Evolutionary conservation across 2,797 vertebrate genomes (phyloP).

Genomic region (Glyptemys insculpta): DNA sequence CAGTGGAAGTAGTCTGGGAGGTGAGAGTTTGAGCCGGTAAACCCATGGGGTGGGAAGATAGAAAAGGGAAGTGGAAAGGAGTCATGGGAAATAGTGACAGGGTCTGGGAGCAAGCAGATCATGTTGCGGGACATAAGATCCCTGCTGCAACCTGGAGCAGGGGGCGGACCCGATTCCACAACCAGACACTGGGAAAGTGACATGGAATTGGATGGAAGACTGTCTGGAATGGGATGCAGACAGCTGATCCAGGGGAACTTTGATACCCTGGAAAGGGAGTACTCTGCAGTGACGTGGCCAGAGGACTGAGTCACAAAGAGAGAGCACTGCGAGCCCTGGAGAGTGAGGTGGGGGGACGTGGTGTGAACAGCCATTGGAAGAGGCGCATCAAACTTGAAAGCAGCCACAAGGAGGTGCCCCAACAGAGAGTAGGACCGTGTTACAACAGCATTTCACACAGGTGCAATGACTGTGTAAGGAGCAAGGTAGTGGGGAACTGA

Average conservation of each 20-base stretch:
- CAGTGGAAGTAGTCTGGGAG: not conserved
- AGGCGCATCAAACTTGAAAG: not conserved
- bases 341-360: too few species aligned
- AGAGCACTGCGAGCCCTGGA: not conserved
- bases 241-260: too few species aligned
- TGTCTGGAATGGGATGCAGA: not conserved
- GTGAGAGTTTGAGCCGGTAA: too few species aligned
- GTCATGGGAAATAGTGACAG: too few species aligned
- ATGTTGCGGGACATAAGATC: too few species aligned
- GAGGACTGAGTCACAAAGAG: not conserved
- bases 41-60: too few species aligned
- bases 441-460: not conserved
- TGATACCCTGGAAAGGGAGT: too few species aligned
- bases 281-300: not conserved
- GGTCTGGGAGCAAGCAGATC: too few species aligned
- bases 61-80: too few species aligned
- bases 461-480: not conserved
- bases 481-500: not conserved
- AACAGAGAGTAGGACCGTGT: not conserved
- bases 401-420: not conserved
- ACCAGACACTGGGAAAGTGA: not conserved
- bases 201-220: not conserved
- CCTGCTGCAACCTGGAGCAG: not conserved
- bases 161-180: not conserved
- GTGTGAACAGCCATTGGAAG: not conserved